These are phyloP conservation scores for Atopsyche davidsoni DNA, from an alignment of 1,140 invertebrate species.

Conservation along the genomic window DNA sequence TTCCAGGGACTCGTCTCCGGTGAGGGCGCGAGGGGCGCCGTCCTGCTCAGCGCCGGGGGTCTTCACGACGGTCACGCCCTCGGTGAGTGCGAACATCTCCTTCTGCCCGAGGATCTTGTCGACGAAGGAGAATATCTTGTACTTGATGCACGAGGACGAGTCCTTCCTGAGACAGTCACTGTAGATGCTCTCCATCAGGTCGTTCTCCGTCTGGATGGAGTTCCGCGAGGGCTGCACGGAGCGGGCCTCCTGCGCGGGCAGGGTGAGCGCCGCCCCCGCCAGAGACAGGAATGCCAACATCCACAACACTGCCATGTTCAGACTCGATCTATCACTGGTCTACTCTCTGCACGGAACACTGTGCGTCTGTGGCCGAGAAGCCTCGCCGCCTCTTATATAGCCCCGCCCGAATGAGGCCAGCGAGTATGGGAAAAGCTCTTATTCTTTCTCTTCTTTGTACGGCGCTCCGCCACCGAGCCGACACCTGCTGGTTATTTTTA, in stretches of 20 bases:
- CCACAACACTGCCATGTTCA: conserved; percentile 35
- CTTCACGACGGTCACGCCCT: conserved; percentile 76
- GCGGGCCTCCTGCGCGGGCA: conserved; percentile 62
- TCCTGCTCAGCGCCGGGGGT: conserved; percentile 55
- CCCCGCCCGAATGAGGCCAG: conserved; percentile 13
- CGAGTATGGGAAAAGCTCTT: conserved; percentile 12
- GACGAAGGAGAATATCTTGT: conserved; percentile 76
- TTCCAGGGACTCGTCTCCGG: conserved; percentile 58
- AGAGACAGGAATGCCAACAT: conserved; percentile 47
- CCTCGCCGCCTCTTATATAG: conserved; percentile 16
- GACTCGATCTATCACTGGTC: conserved; percentile 7
- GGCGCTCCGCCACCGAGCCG: too few relatives aligned
- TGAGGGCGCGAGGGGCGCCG: conserved; percentile 65
- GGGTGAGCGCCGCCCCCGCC: conserved; percentile 48
- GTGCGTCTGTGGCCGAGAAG: conserved; percentile 8
- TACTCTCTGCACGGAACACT: conserved; percentile 7
- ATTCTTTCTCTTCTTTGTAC: conserved; percentile 21
- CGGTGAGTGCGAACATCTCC: conserved; percentile 68
- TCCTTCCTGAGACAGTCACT: conserved; percentile 73
- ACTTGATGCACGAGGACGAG: conserved; percentile 73
- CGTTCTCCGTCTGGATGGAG: conserved; percentile 61
- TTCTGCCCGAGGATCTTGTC: conserved; percentile 73
- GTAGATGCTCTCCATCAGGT: conserved; percentile 68
- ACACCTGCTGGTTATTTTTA: too few relatives aligned
- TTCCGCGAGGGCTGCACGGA: conserved; percentile 35